Conservation (phyloP, 1,140 invertebrate species). For the Arion vulgaris region DNA sequence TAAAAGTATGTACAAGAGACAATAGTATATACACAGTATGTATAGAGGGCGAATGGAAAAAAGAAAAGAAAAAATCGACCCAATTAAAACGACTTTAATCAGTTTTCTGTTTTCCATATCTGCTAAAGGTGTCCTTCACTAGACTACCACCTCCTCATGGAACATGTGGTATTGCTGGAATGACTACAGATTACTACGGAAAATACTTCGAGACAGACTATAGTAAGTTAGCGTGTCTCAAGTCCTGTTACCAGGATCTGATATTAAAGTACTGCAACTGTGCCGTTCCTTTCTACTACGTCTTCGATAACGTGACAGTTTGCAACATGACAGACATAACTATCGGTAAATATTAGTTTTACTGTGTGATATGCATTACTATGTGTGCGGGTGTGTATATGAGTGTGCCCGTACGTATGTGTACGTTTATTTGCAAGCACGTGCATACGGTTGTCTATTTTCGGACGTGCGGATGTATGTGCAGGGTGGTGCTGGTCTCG, state of each 20-base stretch:
- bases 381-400: no score
- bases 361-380: no score
- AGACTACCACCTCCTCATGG: slow-evolving; percentile 57
- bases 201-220: slow-evolving; percentile 47
- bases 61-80: no score
- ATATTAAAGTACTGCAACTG: slow-evolving; percentile 51
- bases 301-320: slow-evolving; percentile 39
- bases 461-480: no score
- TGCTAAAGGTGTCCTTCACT: slow-evolving; percentile 44
- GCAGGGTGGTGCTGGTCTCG: no score
- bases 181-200: slow-evolving; percentile 47
- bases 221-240: slow-evolving; percentile 59
- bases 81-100: no score
- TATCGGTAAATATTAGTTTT: not conserved
- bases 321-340: slow-evolving; percentile 49
- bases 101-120: no score
- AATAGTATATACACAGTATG: no score
- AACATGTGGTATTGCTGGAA: slow-evolving; percentile 42
- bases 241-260: slow-evolving; percentile 58
- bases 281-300: slow-evolving; percentile 47
- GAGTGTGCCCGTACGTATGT: not conserved
- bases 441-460: not conserved
- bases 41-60: no score
- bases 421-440: not conserved
- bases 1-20: no score